Evolutionary conservation across 2,797 vertebrate species (phyloP).

Genomic region (Pyrocephalus nanus): DNA sequence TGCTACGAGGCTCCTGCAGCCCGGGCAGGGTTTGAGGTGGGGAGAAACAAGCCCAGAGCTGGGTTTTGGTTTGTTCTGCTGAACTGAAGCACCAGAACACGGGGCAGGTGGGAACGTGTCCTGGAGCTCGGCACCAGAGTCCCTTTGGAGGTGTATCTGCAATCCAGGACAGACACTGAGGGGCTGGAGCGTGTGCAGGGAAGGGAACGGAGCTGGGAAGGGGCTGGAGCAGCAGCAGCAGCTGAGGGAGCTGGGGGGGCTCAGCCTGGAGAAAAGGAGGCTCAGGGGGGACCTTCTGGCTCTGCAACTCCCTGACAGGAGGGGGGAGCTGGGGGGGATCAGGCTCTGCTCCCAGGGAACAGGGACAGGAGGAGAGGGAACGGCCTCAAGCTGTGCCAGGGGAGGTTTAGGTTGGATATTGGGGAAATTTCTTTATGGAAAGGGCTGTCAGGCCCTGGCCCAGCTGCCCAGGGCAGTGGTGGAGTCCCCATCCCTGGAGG

Average conservation of each 20-base stretch:
- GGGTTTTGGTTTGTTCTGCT: not conserved
- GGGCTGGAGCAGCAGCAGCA: not conserved
- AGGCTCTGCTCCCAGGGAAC: not conserved
- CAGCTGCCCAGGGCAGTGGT: not conserved
- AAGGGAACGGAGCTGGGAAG: not conserved
- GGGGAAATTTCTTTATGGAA: accelerated
- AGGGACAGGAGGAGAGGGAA: accelerated
- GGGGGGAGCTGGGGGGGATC: accelerated
- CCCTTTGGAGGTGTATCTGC: not conserved
- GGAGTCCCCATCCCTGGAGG: accelerated
- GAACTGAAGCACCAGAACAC: accelerated
- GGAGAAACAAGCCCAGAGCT: not conserved
- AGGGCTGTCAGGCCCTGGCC: not conserved
- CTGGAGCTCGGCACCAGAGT: not conserved
- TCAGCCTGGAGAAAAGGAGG: too few species aligned
- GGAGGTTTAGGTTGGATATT: accelerated
- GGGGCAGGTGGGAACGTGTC: not conserved
- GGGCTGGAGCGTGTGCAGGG: accelerated
- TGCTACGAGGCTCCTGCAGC: not conserved
- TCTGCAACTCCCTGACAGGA: not conserved
- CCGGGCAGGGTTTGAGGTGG: not conserved
- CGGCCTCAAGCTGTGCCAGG: accelerated
- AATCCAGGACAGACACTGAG: not conserved
- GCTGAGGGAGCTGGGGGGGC: too few species aligned
- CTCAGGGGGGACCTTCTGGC: not conserved